phyloP scores from a whole-genome alignment of 2,113 vertebrate species.

The Gambusia affinis region DNA sequence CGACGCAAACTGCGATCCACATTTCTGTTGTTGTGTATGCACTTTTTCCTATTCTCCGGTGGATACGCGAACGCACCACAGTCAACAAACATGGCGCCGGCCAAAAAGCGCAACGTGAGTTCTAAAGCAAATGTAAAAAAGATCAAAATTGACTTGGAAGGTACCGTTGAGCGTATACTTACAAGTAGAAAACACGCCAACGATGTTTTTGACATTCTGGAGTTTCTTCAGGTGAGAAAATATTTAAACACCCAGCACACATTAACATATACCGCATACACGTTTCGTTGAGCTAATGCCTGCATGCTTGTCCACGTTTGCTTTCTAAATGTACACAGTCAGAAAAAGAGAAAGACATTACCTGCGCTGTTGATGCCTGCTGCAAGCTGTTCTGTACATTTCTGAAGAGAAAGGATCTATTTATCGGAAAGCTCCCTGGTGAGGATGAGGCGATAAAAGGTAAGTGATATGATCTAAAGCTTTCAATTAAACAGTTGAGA shows the following conservation, averaged over 20 bases:
- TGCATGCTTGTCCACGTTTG: not conserved
- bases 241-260: not conserved
- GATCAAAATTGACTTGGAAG: conserved; percentile 55
- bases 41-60: not conserved
- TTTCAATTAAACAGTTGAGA: not conserved
- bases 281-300: conserved; percentile 7
- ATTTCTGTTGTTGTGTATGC: not conserved
- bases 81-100: conserved; percentile 74
- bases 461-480: conserved; percentile 33
- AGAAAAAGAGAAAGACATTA: conserved; percentile 76
- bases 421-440: conserved; percentile 81
- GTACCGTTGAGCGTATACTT: conserved; percentile 75
- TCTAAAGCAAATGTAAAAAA: conserved; percentile 28
- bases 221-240: conserved; percentile 74
- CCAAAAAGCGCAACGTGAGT: conserved; percentile 76
- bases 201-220: conserved; percentile 87
- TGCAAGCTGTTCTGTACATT: conserved; percentile 84
- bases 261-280: not conserved
- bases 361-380: conserved; percentile 75
- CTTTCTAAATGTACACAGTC: conserved; percentile 68
- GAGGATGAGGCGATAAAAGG: conserved; percentile 77
- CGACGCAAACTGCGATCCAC: not conserved
- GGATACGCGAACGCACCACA: conserved; percentile 4
- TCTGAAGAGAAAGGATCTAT: conserved; percentile 84
- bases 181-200: conserved; percentile 83